Percentiles rank a stretch among this genome's conserved stretches.
phyloP scores from a whole-genome alignment of 2,797 vertebrate genomes.

The Mallotus villosus region DNA sequence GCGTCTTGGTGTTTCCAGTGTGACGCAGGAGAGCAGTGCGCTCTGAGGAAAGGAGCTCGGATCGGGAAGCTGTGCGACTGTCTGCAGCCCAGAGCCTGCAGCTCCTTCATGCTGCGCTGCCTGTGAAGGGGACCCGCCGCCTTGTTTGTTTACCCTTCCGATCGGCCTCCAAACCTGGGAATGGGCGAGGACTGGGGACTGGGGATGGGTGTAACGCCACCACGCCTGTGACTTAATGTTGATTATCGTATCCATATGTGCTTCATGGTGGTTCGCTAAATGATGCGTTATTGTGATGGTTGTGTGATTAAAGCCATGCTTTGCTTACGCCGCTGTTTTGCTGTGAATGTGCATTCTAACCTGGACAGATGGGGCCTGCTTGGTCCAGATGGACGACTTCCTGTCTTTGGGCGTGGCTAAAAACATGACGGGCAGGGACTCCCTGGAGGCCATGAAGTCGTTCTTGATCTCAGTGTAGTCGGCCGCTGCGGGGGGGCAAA shows the following conservation, averaged over 20 bases:
- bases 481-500: constrained; percentile 63
- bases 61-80: constrained; percentile 80
- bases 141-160: background rate
- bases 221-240: no score
- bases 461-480: constrained; percentile 89
- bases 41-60: constrained; percentile 73
- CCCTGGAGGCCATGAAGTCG: constrained; percentile 82
- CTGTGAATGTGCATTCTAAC: background rate
- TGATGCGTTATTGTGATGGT: no score
- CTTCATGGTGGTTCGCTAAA: no score
- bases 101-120: constrained; percentile 76
- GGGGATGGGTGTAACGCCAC: no score
- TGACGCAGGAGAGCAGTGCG: constrained; percentile 70
- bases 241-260: no score
- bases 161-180: background rate
- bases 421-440: constrained; percentile 88
- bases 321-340: background rate
- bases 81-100: constrained; percentile 70
- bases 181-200: no score
- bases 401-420: constrained; percentile 89
- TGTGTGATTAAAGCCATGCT: no score
- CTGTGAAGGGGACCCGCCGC: constrained; percentile 55
- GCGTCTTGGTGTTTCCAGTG: constrained; percentile 59
- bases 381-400: constrained; percentile 88
- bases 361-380: constrained; percentile 71